phyloP scores from a whole-genome alignment of 2,888 invertebrate genomes.

The Calameuta filiformis region DNA sequence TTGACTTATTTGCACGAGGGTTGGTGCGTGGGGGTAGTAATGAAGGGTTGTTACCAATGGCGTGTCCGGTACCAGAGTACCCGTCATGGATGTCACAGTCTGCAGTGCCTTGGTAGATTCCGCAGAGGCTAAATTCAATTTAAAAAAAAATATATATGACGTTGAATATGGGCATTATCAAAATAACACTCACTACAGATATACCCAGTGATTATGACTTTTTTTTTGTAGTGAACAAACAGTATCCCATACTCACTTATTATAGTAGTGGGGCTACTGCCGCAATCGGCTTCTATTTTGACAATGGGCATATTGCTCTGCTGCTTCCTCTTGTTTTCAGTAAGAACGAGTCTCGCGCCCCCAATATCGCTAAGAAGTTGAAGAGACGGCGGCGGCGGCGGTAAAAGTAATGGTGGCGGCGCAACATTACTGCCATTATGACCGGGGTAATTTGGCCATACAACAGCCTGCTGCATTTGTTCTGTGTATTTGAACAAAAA shows the following conservation, averaged over 20 bases:
- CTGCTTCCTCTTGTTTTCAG: conserved; percentile 69
- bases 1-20: conserved; percentile 59
- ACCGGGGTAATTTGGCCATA: conserved; percentile 78
- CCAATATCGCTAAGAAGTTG: conserved; percentile 69
- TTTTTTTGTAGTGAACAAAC: background rate
- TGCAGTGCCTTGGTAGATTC: conserved; percentile 60
- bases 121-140: conserved; percentile 46
- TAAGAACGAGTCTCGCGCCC: conserved; percentile 75
- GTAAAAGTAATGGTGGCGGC: conserved; percentile 65
- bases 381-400: conserved; percentile 75
- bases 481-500: conserved; percentile 56
- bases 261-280: conserved; percentile 55
- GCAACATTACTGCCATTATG: conserved; percentile 64
- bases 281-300: conserved; percentile 78
- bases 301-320: conserved; percentile 73
- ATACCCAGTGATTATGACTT: background rate
- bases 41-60: conserved; percentile 60
- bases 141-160: background rate
- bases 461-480: conserved; percentile 78
- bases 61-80: conserved; percentile 54
- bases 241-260: conserved; percentile 47
- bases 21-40: conserved; percentile 60
- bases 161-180: background rate
- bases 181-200: background rate
- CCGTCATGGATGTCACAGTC: conserved; percentile 59